These are phyloP conservation scores for Cheilosia vulpina DNA, from an alignment of 2,888 invertebrate genomes.

Conservation along the genomic window DNA sequence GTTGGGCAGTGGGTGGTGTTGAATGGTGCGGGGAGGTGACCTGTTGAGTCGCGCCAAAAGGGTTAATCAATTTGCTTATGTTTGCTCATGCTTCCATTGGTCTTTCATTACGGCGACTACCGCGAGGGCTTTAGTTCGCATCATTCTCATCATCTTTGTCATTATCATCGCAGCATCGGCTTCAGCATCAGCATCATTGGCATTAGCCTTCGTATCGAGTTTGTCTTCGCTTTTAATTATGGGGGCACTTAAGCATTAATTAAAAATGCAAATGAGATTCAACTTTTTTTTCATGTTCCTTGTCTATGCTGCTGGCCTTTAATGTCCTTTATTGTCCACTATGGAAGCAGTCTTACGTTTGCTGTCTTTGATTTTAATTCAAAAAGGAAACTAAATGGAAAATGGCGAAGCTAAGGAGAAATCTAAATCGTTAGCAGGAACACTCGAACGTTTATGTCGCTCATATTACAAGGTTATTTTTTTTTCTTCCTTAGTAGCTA, in stretches of 20 bases:
- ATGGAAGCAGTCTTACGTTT: no score
- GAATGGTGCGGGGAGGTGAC: constrained; percentile 1
- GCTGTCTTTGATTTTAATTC: no score
- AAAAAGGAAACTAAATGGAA: no score
- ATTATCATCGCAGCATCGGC: constrained; percentile 9
- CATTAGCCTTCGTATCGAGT: constrained; percentile 30
- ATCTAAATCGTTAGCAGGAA: no score
- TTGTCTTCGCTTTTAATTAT: constrained; percentile 67
- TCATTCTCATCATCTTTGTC: background rate
- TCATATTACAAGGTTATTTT: no score
- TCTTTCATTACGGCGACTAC: background rate
- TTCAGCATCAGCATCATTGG: constrained; percentile 14
- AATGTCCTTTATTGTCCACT: constrained; percentile 19
- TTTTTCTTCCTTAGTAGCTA: no score
- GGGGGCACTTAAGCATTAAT: constrained; percentile 64
- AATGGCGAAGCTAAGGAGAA: no score
- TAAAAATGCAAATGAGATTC: constrained; percentile 73
- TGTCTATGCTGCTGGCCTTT: constrained; percentile 20
- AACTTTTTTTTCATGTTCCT: constrained; percentile 49
- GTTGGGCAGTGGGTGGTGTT: background rate
- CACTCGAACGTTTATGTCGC: no score
- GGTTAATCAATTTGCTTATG: constrained; percentile 22
- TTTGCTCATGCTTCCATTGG: background rate
- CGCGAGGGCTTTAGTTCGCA: constrained; percentile 11
- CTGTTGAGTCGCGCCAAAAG: constrained; percentile 45